These are phyloP conservation scores for Philonicus albiceps DNA, from an alignment of 2,888 invertebrate species.

Conservation along the genomic window DNA sequence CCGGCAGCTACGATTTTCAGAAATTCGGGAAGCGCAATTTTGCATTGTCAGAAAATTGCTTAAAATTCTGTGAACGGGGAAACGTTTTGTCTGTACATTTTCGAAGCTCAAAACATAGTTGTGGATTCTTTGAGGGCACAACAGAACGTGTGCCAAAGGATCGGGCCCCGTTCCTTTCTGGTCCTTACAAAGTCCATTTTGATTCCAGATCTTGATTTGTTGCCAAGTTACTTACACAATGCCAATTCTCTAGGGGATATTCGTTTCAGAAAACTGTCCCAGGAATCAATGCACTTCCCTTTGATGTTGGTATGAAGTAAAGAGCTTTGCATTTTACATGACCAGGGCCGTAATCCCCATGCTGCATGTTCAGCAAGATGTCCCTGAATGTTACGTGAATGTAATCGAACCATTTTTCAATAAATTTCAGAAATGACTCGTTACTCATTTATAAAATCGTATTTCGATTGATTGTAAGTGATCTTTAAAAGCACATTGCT, in stretches of 20 bases:
- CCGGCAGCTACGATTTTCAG: slow-evolving; percentile 6
- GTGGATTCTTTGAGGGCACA: slow-evolving; percentile 16
- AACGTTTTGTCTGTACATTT: slow-evolving; percentile 7
- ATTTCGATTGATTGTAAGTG: not conserved
- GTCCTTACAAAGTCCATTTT: slow-evolving; percentile 28
- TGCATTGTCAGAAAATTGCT: slow-evolving; percentile 30
- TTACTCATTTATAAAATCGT: slow-evolving; percentile 3
- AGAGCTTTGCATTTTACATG: not conserved
- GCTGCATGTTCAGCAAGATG: not conserved
- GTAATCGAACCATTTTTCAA: not conserved
- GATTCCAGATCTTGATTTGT: slow-evolving; percentile 33
- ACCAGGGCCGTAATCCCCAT: not conserved
- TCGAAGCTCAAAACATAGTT: slow-evolving; percentile 29
- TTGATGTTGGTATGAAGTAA: slow-evolving; percentile 5
- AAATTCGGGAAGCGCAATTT: slow-evolving; percentile 24
- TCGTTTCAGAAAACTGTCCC: not conserved
- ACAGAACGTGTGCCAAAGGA: slow-evolving; percentile 20
- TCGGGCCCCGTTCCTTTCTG: not conserved
- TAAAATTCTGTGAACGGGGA: not conserved
- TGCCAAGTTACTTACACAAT: slow-evolving; percentile 12
- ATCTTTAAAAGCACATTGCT: not conserved
- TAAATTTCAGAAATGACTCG: not conserved
- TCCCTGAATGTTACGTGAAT: not conserved
- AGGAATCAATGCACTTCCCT: slow-evolving; percentile 17
- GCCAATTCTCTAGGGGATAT: not conserved